Conservation (phyloP, 2,888 invertebrate species). For the Nycteola revayana region DNA sequence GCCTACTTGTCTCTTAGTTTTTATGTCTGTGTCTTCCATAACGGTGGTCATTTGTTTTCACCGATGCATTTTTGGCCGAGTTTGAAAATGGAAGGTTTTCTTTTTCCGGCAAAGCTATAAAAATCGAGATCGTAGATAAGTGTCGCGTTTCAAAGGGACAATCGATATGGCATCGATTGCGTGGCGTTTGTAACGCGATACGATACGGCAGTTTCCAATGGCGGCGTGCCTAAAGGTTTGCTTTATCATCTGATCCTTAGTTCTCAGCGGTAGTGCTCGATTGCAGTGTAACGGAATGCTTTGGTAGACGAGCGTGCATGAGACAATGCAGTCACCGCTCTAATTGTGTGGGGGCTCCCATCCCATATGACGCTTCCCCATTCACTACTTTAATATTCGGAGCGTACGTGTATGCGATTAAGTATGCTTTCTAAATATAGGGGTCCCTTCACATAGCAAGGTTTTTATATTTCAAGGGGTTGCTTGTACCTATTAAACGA, state of each 20-base stretch:
- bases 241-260: slow-evolving; percentile 31
- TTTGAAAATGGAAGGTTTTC: too few species aligned
- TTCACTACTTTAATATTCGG: slow-evolving; percentile 74
- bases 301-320: slow-evolving; percentile 34
- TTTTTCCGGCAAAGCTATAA: too few species aligned
- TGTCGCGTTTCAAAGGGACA: slow-evolving; percentile 38
- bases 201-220: slow-evolving; percentile 17
- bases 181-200: slow-evolving; percentile 21
- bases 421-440: slow-evolving; percentile 77
- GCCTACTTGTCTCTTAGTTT: slow-evolving; percentile 49
- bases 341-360: slow-evolving; percentile 70
- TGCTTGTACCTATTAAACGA: slow-evolving; percentile 59
- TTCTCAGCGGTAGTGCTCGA: slow-evolving; percentile 30
- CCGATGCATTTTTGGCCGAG: too few species aligned
- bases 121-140: slow-evolving; percentile 43
- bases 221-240: slow-evolving; percentile 25
- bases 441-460: slow-evolving; percentile 60
- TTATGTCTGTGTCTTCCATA: slow-evolving; percentile 42
- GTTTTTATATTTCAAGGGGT: slow-evolving; percentile 68
- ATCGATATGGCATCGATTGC: slow-evolving; percentile 34
- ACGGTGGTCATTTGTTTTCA: slow-evolving; percentile 30
- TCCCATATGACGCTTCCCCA: slow-evolving; percentile 75
- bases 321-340: slow-evolving; percentile 59
- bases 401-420: slow-evolving; percentile 74
- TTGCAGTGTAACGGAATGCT: slow-evolving; percentile 52